Percentiles rank a stretch among this genome's conserved stretches.
Evolutionary conservation across 1,140 invertebrate genomes (phyloP).

Genomic region (Hycleus phaleratus): DNA sequence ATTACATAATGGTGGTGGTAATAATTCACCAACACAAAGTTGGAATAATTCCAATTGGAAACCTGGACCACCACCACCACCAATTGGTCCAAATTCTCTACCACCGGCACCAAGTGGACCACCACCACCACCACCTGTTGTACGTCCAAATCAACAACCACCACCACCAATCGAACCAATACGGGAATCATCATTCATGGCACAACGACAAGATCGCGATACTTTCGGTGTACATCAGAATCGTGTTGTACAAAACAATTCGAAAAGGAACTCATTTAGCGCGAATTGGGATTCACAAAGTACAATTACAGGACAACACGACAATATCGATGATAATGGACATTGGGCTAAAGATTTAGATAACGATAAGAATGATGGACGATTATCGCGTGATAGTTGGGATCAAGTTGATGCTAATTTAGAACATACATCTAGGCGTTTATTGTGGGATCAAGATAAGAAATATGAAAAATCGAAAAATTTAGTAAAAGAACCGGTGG

Average conservation of each 20-base stretch:
- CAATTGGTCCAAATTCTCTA: constrained; percentile 53
- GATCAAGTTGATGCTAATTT: constrained; percentile 43
- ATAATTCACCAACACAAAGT: constrained; percentile 31
- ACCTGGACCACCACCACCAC: constrained; percentile 59
- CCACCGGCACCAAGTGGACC: constrained; percentile 55
- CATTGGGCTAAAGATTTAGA: constrained; percentile 44
- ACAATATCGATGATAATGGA: constrained; percentile 37
- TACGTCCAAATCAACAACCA: constrained; percentile 33
- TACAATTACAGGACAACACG: constrained; percentile 42
- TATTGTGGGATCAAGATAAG: constrained; percentile 44
- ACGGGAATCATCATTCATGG: constrained; percentile 39
- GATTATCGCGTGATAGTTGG: constrained; percentile 40
- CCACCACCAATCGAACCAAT: constrained; percentile 60
- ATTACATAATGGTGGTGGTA: constrained; percentile 15
- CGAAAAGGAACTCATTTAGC: constrained; percentile 54
- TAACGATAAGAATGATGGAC: constrained; percentile 43
- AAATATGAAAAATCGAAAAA: constrained; percentile 36
- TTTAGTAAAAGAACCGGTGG: constrained; percentile 35
- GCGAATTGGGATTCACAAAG: constrained; percentile 58
- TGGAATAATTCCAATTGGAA: constrained; percentile 37
- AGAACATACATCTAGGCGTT: constrained; percentile 36
- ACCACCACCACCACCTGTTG: constrained; percentile 60
- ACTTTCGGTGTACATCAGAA: constrained; percentile 59
- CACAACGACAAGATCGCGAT: constrained; percentile 52
- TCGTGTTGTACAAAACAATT: constrained; percentile 41